Base-by-base conservation (phyloP, 2,888 invertebrate species). In the Camponotus fellah region DNA sequence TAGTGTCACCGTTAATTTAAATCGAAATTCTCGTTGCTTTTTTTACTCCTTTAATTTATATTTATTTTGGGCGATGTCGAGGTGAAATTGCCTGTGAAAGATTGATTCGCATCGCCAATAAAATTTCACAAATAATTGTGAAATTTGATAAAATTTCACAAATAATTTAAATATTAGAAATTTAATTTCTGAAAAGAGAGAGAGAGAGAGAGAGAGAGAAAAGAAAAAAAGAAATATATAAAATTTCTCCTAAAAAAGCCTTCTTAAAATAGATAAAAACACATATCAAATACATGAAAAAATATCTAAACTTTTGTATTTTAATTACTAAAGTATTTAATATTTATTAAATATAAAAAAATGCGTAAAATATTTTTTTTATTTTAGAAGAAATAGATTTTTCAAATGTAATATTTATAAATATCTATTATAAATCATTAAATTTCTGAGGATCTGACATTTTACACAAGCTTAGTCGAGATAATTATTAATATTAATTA, bases 1-100 rank as follows among this genome's bases (percentile, higher is more conserved):
- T 5, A 34, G 37, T 12, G 46, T 80, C 26, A 8, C 10, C 17
- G 60, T 72, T 80, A 80, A 77, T 77, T 66, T 77, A 14, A 32
- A n/a, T 43, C 60, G 4, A 60, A 26, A 32, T 77, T 46, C 17
- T 60, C 26, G 9, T 37, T 46, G n/a, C 3, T 6, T 46, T 43
- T n/a, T 46, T 34, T 14, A 46, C 56, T 32, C n/a, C n/a, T 56
- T 66, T 77, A 21, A 12, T 9, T 2, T 34, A 49, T 53, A 8
- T n/a, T n/a, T 53, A 53, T 46, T 74, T 74, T 34, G 32, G 2
- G 12, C 26, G 21, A 37, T 14, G 17, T 12, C 12, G 1, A 32
- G 34, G 37, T 56, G 12, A 66, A 8, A 66, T 37, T 65, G 5
- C 12, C 26, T 34, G 26, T 37, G 65, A 40, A 56, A 40, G n/a